phyloP scores from a whole-genome alignment of 2,888 invertebrate species.

The Amblyjoppa fuscipennis region DNA sequence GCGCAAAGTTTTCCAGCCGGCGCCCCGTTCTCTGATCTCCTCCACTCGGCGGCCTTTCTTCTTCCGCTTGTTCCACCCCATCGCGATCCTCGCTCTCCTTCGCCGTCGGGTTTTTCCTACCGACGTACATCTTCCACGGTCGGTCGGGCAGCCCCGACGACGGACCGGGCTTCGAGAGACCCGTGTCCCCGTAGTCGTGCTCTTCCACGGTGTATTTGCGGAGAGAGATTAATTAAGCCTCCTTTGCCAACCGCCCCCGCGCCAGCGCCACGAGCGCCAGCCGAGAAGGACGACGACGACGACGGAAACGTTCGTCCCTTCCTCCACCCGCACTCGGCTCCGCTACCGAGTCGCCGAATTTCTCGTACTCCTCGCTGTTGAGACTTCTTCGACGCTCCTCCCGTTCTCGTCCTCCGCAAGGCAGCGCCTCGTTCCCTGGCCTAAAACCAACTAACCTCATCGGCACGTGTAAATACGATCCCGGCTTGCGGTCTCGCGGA shows the following conservation, averaged over 20 bases:
- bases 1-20: constrained; percentile 41
- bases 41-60: not conserved
- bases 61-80: not conserved
- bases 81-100: not conserved
- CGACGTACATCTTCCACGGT: constrained; percentile 9
- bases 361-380: not conserved
- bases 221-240: constrained; percentile 74
- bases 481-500: constrained; percentile 59
- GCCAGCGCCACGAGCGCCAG: not conserved
- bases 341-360: constrained; percentile 2
- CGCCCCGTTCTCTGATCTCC: constrained; percentile 14
- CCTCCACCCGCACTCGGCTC: constrained; percentile 13
- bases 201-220: constrained; percentile 68
- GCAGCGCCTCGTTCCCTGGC: constrained; percentile 1
- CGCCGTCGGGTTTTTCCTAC: constrained; percentile 8
- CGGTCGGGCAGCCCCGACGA: not conserved
- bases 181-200: constrained; percentile 15
- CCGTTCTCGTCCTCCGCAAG: not conserved
- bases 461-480: constrained; percentile 76
- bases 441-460: constrained; percentile 45
- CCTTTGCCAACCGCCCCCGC: constrained; percentile 45
- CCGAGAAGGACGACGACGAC: constrained; percentile 17
- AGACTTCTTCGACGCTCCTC: constrained; percentile 16
- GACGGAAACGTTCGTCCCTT: constrained; percentile 29
- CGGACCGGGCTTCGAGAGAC: constrained; percentile 20